Conservation (phyloP, 92 coral and sea anemone genomes). For the Parazoanthus darwini region DNA sequence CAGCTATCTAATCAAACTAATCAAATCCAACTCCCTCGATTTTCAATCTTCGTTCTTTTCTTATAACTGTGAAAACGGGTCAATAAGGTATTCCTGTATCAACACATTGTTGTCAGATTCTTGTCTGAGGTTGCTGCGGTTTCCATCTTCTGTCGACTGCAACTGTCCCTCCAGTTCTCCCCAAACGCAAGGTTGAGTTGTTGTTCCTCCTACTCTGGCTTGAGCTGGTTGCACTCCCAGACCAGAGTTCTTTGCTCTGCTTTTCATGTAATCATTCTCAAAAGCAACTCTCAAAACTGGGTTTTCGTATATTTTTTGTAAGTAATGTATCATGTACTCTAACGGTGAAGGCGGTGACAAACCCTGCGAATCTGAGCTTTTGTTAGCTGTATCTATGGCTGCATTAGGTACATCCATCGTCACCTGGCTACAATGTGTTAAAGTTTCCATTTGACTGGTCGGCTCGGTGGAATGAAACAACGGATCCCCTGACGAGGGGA, state of each 20-base stretch:
- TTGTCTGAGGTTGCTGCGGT: background rate
- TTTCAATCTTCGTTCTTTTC: background rate
- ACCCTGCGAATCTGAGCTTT: background rate
- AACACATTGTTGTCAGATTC: background rate
- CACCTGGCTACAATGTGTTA: background rate
- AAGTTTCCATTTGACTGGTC: background rate
- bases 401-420: background rate
- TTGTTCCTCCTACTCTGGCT: background rate
- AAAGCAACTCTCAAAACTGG: conserved; percentile 4
- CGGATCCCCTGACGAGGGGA: background rate
- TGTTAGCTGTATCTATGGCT: background rate
- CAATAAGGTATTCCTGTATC: background rate
- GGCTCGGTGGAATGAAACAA: background rate
- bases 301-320: background rate
- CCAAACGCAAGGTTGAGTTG: background rate
- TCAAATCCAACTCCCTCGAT: too few relatives aligned
- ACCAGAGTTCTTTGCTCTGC: background rate
- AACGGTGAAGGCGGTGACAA: background rate
- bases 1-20: too few relatives aligned
- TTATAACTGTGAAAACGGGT: background rate
- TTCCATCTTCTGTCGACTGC: background rate
- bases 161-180: background rate
- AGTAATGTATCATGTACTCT: background rate
- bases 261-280: background rate
- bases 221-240: background rate